Conservation (phyloP, 1,140 invertebrate genomes). For the Ceratosolen fusciceps region DNA sequence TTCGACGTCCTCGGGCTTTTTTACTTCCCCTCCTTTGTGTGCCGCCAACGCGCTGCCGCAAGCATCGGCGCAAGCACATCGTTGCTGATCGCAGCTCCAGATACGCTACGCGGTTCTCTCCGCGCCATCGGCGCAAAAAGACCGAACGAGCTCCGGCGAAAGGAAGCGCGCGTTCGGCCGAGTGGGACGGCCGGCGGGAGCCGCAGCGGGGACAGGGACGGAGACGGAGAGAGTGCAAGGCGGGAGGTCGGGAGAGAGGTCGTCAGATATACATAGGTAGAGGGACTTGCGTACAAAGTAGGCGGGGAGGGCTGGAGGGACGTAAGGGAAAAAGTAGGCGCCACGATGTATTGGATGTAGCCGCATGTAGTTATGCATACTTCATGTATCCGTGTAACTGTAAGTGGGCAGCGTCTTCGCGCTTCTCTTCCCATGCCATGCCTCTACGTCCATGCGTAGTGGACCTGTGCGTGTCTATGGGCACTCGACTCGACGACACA, state of each 20-base stretch:
- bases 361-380: neutral
- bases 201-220: no score
- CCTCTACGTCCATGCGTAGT: no score
- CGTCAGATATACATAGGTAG: no score
- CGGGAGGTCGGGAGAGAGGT: neutral
- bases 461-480: no score
- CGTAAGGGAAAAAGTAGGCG: slow-evolving; percentile 3
- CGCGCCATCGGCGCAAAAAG: slow-evolving; percentile 57
- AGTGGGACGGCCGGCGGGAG: neutral
- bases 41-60: slow-evolving; percentile 41
- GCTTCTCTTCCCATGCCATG: no score
- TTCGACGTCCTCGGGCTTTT: slow-evolving; percentile 59
- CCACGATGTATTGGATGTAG: slow-evolving; percentile 21
- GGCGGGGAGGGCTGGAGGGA: no score
- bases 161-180: neutral
- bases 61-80: slow-evolving; percentile 56
- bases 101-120: slow-evolving; percentile 58
- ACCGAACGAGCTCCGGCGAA: neutral
- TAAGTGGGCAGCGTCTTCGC: neutral
- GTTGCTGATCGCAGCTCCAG: slow-evolving; percentile 61
- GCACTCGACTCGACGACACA: no score
- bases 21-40: slow-evolving; percentile 1
- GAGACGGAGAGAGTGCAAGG: neutral
- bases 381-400: neutral
- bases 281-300: no score